Conservation (phyloP, 2,797 vertebrate genomes). For the Tragelaphus oryx region DNA sequence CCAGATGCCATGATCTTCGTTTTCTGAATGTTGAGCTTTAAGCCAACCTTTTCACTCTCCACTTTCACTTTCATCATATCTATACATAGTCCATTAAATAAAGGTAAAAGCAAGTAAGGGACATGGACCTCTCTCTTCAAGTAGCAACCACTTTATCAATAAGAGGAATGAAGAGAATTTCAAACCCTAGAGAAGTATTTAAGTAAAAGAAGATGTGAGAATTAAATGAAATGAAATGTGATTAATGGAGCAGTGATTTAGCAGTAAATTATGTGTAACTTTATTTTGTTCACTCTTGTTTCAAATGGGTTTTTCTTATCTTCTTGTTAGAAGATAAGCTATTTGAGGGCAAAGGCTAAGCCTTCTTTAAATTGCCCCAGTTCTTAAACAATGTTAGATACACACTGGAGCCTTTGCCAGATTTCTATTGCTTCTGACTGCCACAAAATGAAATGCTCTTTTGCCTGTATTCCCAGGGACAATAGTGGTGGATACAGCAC, state of each 20-base stretch:
- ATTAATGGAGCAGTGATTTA: neutral
- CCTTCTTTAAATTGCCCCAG: neutral
- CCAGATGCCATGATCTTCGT: too few species aligned
- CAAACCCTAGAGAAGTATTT: neutral
- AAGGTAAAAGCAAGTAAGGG: neutral
- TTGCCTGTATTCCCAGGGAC: neutral
- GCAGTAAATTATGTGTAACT: neutral
- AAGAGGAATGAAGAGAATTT: neutral
- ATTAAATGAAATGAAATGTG: neutral
- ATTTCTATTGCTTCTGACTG: neutral
- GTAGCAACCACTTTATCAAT: neutral
- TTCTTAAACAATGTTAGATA: neutral
- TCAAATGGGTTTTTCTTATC: neutral
- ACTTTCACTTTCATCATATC: too few species aligned
- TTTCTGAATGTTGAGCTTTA: too few species aligned
- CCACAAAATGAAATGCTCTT: neutral
- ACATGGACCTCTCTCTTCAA: neutral
- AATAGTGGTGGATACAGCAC: neutral
- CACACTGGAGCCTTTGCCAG: neutral
- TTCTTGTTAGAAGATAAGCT: neutral
- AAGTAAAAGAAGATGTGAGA: neutral
- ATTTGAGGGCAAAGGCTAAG: neutral
- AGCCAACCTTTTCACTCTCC: too few species aligned
- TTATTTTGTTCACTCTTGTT: neutral
- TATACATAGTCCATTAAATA: neutral